A percentile compares a stretch with the other conserved stretches of the same genome.
These are phyloP conservation scores for Ennomos erosarius DNA, from an alignment of 2,888 invertebrate species.

Conservation along the genomic window DNA sequence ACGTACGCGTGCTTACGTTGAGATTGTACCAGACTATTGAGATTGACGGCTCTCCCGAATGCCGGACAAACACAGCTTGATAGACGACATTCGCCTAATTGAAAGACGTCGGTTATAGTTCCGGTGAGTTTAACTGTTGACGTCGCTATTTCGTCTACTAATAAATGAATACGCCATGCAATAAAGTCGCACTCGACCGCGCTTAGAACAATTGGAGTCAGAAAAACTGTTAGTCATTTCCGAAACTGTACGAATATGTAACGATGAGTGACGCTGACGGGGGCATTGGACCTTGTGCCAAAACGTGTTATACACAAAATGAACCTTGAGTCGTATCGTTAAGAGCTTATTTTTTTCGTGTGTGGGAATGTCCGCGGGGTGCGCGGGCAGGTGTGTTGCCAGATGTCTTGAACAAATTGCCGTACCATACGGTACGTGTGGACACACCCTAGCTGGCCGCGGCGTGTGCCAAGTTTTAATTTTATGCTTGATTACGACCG, in stretches of 20 bases:
- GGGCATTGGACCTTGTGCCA: slow-evolving; percentile 77
- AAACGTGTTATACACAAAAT: slow-evolving; percentile 66
- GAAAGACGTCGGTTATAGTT: slow-evolving; percentile 66
- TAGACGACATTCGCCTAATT: slow-evolving; percentile 66
- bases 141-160: slow-evolving; percentile 50
- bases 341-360: slow-evolving; percentile 37
- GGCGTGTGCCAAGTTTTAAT: slow-evolving; percentile 85
- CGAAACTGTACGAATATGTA: slow-evolving; percentile 74
- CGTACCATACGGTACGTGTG: slow-evolving; percentile 81
- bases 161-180: slow-evolving; percentile 60
- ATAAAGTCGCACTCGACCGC: slow-evolving; percentile 72
- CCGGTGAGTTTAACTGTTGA: slow-evolving; percentile 54
- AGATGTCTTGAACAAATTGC: slow-evolving; percentile 85
- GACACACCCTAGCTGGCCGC: slow-evolving; percentile 76
- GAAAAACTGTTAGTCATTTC: slow-evolving; percentile 80
- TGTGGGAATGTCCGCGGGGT: slow-evolving; percentile 57
- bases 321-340: slow-evolving; percentile 47
- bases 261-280: slow-evolving; percentile 71
- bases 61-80: slow-evolving; percentile 63
- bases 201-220: slow-evolving; percentile 66
- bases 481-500: slow-evolving; percentile 83
- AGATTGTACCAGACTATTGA: slow-evolving; percentile 65
- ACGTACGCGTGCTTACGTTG: slow-evolving; percentile 57
- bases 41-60: slow-evolving; percentile 65
- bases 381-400: slow-evolving; percentile 80